Percentiles rank a stretch among this genome's conserved stretches.
Conservation (phyloP, 1,140 invertebrate species). For the Nasonia longicornis region DNA sequence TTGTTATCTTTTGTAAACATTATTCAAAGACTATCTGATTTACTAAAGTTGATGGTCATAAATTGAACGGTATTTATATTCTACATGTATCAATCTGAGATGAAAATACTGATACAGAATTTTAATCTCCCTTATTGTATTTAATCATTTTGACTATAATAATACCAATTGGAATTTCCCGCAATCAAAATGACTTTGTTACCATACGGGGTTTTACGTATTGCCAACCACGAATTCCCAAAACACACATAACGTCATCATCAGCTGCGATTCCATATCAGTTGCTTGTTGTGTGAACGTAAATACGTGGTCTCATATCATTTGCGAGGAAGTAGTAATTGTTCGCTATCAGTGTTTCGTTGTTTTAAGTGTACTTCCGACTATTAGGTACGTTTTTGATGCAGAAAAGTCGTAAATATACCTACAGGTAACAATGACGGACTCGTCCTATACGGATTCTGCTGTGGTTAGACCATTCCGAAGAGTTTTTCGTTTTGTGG, state of each 20-base stretch:
- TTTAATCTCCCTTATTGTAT: too few relatives aligned
- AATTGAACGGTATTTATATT: not conserved
- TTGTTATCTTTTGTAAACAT: not conserved
- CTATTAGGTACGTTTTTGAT: not conserved
- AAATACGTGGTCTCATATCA: not conserved
- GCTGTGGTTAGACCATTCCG: slow-evolving; percentile 27
- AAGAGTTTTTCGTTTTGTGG: slow-evolving; percentile 26
- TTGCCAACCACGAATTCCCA: not conserved
- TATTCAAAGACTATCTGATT: not conserved
- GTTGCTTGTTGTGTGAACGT: too few relatives aligned
- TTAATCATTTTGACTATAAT: too few relatives aligned
- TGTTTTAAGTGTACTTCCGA: not conserved
- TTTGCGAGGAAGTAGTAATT: slow-evolving; percentile 9
- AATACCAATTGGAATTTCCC: not conserved
- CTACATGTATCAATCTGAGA: too few relatives aligned
- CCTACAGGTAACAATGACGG: not conserved
- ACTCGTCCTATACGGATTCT: slow-evolving; percentile 13
- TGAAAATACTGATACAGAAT: too few relatives aligned
- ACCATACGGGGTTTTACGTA: not conserved
- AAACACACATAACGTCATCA: not conserved
- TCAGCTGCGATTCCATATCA: not conserved
- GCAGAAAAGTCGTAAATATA: not conserved
- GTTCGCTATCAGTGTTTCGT: not conserved
- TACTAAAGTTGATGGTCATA: too few relatives aligned
- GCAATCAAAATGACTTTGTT: not conserved